These are phyloP conservation scores for Gymnogyps californianus DNA, from an alignment of 2,113 vertebrate genomes.

Conservation along the genomic window DNA sequence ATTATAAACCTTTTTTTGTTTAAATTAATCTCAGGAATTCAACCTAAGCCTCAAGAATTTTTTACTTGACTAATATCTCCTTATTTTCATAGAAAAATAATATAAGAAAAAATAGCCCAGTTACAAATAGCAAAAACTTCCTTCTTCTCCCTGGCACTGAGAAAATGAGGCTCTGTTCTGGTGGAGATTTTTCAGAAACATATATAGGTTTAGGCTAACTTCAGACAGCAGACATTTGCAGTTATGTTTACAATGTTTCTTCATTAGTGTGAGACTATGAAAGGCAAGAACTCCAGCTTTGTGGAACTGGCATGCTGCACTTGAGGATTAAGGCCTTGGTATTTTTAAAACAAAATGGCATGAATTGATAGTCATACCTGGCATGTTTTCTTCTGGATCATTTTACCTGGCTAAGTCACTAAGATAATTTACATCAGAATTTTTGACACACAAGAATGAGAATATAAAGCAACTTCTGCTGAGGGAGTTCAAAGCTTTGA, in stretches of 20 bases:
- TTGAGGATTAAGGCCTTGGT: background rate
- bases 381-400: background rate
- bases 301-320: background rate
- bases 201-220: background rate
- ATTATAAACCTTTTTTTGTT: background rate
- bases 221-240: background rate
- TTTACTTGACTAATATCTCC: background rate
- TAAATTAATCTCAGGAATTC: background rate
- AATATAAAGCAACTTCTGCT: background rate
- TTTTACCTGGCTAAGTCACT: background rate
- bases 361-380: background rate
- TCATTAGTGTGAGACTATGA: background rate
- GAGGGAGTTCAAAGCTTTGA: background rate
- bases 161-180: background rate
- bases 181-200: background rate
- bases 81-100: background rate
- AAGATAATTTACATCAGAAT: background rate
- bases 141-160: background rate
- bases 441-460: background rate
- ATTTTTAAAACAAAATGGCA: background rate
- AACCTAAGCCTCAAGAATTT: background rate
- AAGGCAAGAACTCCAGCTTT: background rate
- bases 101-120: background rate
- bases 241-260: background rate
- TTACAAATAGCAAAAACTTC: background rate